Percentiles rank a stretch among this genome's conserved stretches.
Evolutionary conservation across 2,888 invertebrate genomes (phyloP).

Genomic region (Dendrolimus pini): DNA sequence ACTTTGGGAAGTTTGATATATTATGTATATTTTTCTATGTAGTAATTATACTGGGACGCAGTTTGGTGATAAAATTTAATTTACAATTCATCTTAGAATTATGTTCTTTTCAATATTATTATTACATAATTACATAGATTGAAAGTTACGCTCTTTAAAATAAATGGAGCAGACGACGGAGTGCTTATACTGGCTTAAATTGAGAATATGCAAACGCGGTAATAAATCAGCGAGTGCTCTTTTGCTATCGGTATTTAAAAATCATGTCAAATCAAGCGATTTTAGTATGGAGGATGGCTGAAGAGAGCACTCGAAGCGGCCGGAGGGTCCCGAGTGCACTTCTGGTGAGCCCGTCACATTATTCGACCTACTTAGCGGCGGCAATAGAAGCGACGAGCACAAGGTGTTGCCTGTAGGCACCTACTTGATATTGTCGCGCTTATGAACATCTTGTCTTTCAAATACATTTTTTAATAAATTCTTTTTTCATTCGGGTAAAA

Average conservation of each 20-base stretch:
- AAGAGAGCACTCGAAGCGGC: constrained; percentile 42
- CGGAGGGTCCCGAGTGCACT: constrained; percentile 59
- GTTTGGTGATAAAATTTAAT: too few species aligned
- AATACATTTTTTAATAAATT: constrained; percentile 17
- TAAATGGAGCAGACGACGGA: too few species aligned
- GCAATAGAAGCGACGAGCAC: constrained; percentile 38
- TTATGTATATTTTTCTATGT: too few species aligned
- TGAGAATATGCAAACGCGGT: background rate
- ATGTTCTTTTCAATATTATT: too few species aligned
- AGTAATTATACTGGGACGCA: too few species aligned
- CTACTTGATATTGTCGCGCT: constrained; percentile 44
- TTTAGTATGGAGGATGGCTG: constrained; percentile 57
- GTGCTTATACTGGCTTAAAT: constrained; percentile 5
- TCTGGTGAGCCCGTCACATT: constrained; percentile 58
- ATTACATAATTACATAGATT: too few species aligned
- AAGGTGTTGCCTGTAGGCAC: constrained; percentile 49
- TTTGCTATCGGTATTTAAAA: constrained; percentile 67
- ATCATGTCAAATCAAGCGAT: constrained; percentile 75
- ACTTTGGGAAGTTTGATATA: too few species aligned
- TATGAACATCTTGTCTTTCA: constrained; percentile 16
- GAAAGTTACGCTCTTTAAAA: too few species aligned
- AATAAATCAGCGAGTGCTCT: constrained; percentile 4
- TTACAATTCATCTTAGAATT: too few species aligned
- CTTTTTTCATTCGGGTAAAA: background rate
- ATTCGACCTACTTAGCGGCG: constrained; percentile 71